These are phyloP conservation scores for Eudemis profundana DNA, from an alignment of 2,888 invertebrate genomes.

Conservation along the genomic window DNA sequence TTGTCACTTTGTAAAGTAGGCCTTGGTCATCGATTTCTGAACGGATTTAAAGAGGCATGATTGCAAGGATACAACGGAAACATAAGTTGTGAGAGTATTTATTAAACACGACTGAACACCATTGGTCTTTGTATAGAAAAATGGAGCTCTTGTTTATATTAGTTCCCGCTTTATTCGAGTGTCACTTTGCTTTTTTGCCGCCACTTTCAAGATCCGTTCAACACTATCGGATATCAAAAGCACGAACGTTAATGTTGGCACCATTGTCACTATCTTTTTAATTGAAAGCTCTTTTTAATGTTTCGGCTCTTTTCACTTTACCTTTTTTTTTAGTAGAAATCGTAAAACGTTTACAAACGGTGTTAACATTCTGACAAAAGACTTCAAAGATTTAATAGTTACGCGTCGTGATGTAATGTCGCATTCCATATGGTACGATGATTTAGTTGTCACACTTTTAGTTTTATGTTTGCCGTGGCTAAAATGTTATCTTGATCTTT, in stretches of 20 bases:
- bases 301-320: conserved; percentile 67
- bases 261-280: conserved; percentile 81
- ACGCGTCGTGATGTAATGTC: conserved; percentile 57
- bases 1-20: conserved; percentile 15
- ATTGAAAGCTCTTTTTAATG: conserved; percentile 76
- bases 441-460: conserved; percentile 73
- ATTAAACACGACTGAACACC: conserved; percentile 45
- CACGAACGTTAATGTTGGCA: conserved; percentile 69
- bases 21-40: conserved; percentile 10
- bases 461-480: conserved; percentile 67
- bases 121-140: conserved; percentile 67
- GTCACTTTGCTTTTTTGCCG: conserved; percentile 82
- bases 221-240: conserved; percentile 84
- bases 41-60: background rate
- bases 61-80: background rate
- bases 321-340: conserved; percentile 71
- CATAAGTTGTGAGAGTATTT: conserved; percentile 45
- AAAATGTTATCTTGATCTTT: conserved; percentile 51
- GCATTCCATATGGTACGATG: conserved; percentile 76
- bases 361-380: conserved; percentile 74
- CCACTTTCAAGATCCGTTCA: conserved; percentile 71
- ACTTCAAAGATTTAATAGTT: conserved; percentile 78
- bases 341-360: conserved; percentile 63
- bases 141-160: conserved; percentile 76
- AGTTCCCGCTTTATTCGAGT: conserved; percentile 84